These are phyloP conservation scores for Chondrosia reniformis DNA, from an alignment of 37 sponge, comb jelly and placozoan species.

Conservation along the genomic window DNA sequence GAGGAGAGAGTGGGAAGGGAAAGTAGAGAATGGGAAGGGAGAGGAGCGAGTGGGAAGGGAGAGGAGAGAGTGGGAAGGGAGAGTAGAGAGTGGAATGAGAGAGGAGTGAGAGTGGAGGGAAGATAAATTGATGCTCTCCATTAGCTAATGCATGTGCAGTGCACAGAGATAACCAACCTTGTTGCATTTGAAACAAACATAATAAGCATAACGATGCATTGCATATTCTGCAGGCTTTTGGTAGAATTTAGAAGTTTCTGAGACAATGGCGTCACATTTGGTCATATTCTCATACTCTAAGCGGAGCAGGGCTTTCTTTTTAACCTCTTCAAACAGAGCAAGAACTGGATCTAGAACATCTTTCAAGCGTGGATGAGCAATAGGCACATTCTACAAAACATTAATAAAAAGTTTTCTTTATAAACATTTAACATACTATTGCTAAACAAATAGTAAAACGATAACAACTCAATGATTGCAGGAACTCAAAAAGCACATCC, in stretches of 20 bases:
- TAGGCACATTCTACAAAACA: conserved; percentile 71
- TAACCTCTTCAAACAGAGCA: conserved; percentile 80
- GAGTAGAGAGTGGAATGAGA: too few species aligned
- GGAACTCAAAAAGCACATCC: too few species aligned
- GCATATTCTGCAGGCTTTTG: conserved; percentile 91
- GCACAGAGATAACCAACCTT: conserved; percentile 47
- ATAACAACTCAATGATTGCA: too few species aligned
- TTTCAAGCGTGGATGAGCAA: conserved; percentile 67
- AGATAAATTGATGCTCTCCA: too few species aligned
- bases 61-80: too few species aligned
- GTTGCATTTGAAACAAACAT: conserved; percentile 95
- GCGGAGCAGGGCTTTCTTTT: conserved; percentile 84
- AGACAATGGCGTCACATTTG: conserved; percentile 83
- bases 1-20: too few species aligned
- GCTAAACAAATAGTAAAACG: too few species aligned
- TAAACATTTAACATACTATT: too few species aligned
- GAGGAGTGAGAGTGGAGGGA: too few species aligned
- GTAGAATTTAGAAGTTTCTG: conserved; percentile 76
- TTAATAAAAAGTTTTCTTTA: too few species aligned
- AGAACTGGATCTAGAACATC: conserved; percentile 68
- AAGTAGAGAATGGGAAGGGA: too few species aligned
- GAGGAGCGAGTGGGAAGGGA: too few species aligned
- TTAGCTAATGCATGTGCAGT: neutral
- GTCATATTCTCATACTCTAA: conserved; percentile 91
- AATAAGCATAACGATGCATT: conserved; percentile 94